A percentile compares a stretch with the other conserved stretches of the same genome.
These are phyloP conservation scores for Papilio glaucus DNA, from an alignment of 1,140 invertebrate species.

Conservation along the genomic window DNA sequence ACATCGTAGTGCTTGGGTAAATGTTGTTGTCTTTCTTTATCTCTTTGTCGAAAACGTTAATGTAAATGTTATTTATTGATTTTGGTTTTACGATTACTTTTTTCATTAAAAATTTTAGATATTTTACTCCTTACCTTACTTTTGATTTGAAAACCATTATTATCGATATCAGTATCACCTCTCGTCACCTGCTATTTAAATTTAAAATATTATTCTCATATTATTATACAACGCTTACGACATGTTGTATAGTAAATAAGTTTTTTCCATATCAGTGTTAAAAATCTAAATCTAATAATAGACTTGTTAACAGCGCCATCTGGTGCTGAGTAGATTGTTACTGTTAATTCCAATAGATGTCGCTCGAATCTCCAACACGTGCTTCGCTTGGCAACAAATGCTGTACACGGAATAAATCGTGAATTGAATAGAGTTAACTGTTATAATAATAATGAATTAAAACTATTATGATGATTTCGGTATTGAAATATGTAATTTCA, in stretches of 20 bases:
- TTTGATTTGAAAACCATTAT: no score
- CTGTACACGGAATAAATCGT: neutral
- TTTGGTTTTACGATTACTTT: no score
- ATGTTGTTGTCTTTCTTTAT: neutral
- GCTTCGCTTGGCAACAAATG: neutral
- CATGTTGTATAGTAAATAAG: neutral
- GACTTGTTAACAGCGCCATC: constrained; percentile 59
- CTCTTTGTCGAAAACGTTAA: neutral
- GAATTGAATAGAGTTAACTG: neutral
- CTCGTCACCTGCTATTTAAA: neutral
- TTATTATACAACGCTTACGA: neutral
- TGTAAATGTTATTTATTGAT: neutral
- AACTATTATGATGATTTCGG: no score
- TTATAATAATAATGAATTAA: no score
- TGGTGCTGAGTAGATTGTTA: constrained; percentile 69
- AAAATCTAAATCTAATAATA: neutral
- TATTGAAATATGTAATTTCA: no score
- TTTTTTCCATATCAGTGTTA: neutral
- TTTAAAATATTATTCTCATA: neutral
- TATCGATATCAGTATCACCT: no score
- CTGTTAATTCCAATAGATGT: constrained; percentile 60
- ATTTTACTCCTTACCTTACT: no score
- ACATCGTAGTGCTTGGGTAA: neutral
- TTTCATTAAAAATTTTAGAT: no score
- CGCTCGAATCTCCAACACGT: constrained; percentile 48